phyloP scores from a whole-genome alignment of 2,888 invertebrate genomes.

The Synanthedon myopaeformis region DNA sequence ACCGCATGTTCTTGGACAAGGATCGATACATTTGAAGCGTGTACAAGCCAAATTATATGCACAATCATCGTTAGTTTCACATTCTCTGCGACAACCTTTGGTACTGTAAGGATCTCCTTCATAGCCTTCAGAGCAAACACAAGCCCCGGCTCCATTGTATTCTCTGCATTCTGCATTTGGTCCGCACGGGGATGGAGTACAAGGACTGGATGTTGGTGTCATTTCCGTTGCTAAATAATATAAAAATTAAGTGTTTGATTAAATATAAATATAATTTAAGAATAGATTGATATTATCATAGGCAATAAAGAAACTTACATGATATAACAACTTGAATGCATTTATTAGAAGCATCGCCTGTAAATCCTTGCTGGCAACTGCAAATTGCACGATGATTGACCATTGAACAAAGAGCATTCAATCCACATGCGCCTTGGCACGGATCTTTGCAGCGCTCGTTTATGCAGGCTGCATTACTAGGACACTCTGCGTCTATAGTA shows the following conservation, averaged over 20 bases:
- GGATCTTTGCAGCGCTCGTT: conserved; percentile 87
- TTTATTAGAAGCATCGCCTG: conserved; percentile 80
- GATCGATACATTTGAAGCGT: conserved; percentile 85
- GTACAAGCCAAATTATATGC: conserved; percentile 79
- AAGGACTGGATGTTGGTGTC: conserved; percentile 78
- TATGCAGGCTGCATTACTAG: conserved; percentile 83
- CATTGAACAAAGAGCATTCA: conserved; percentile 85
- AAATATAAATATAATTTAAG: neutral
- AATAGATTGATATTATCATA: neutral
- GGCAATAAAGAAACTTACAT: conserved; percentile 27
- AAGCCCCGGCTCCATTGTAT: conserved; percentile 86
- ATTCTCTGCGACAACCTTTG: conserved; percentile 79
- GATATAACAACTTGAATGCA: conserved; percentile 71
- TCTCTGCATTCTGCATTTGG: conserved; percentile 87
- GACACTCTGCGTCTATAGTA: conserved; percentile 83
- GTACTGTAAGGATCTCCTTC: conserved; percentile 86
- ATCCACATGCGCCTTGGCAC: conserved; percentile 82
- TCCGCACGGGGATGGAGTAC: conserved; percentile 87
- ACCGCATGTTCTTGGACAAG: conserved; percentile 88
- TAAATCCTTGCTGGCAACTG: conserved; percentile 84
- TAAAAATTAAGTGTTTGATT: neutral
- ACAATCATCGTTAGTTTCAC: conserved; percentile 84
- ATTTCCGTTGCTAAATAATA: conserved; percentile 67
- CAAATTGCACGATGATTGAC: conserved; percentile 86
- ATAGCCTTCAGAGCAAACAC: conserved; percentile 81